A percentile compares a stretch with the other conserved stretches of the same genome.
Evolutionary conservation across 2,888 invertebrate species (phyloP).

Genomic region (Geophilus truncorum): DNA sequence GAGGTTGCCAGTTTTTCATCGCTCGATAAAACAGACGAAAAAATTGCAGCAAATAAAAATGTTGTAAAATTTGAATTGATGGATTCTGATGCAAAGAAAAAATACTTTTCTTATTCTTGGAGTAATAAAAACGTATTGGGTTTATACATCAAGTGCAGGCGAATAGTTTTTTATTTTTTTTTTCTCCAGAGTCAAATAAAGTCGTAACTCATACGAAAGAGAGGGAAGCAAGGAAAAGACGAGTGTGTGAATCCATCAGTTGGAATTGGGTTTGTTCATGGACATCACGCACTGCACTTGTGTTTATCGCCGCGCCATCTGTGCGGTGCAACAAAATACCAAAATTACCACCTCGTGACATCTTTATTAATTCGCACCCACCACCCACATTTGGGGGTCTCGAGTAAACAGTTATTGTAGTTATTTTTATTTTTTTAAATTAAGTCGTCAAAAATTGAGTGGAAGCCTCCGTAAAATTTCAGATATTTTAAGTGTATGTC

Average conservation of each 20-base stretch:
- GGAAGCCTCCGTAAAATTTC: no score
- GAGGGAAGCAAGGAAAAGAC: not conserved
- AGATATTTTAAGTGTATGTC: no score
- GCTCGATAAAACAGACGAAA: not conserved
- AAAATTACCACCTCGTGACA: conserved; percentile 9
- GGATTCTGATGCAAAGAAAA: not conserved
- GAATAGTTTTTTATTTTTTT: not conserved
- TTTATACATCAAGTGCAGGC: not conserved
- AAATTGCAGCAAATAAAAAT: not conserved
- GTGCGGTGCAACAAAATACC: not conserved
- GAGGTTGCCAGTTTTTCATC: not conserved
- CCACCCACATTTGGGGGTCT: not conserved
- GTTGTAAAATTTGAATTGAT: not conserved
- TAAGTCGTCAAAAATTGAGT: not conserved
- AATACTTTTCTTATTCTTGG: no score
- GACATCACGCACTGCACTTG: conserved; percentile 15
- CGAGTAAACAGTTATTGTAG: not conserved
- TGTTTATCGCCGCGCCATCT: conserved; percentile 6
- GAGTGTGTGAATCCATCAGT: conserved; percentile 17
- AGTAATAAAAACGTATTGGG: not conserved
- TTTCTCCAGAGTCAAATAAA: not conserved
- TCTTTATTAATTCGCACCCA: not conserved
- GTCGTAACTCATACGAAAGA: not conserved
- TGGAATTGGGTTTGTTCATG: conserved; percentile 19
- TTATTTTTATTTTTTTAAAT: not conserved